phyloP scores from a whole-genome alignment of 2,797 vertebrate species.

The Leptoclinus maculatus region DNA sequence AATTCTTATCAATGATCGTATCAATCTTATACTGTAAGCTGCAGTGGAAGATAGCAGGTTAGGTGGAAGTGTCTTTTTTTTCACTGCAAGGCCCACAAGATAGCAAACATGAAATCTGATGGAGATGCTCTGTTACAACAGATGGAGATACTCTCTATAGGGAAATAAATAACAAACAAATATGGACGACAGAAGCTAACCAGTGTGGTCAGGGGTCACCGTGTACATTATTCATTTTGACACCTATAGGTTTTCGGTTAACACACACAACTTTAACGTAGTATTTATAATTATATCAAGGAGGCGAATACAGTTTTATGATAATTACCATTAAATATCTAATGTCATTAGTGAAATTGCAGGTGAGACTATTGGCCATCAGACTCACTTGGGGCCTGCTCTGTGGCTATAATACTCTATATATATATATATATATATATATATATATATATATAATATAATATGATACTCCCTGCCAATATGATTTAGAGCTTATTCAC shows the following conservation, averaged over 20 bases:
- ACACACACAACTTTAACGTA: neutral
- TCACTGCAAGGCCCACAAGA: neutral
- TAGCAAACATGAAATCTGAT: neutral
- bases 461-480: conserved; percentile 12
- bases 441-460: too few species aligned
- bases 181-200: neutral
- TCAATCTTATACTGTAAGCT: neutral
- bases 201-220: neutral
- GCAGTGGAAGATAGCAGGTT: neutral
- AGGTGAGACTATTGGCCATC: conserved; percentile 27
- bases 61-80: neutral
- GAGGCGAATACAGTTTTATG: neutral
- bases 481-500: conserved; percentile 56
- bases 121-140: neutral
- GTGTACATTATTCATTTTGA: neutral
- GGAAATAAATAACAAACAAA: neutral
- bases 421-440: too few species aligned
- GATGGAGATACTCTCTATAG: too few species aligned
- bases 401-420: conserved; percentile 39
- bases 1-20: neutral
- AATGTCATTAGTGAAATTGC: neutral
- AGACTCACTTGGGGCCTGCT: conserved; percentile 33
- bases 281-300: neutral
- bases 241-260: neutral
- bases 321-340: conserved; percentile 14